These are phyloP conservation scores for Pachycephus smyrnensis DNA, from an alignment of 2,888 invertebrate genomes.

Conservation along the genomic window DNA sequence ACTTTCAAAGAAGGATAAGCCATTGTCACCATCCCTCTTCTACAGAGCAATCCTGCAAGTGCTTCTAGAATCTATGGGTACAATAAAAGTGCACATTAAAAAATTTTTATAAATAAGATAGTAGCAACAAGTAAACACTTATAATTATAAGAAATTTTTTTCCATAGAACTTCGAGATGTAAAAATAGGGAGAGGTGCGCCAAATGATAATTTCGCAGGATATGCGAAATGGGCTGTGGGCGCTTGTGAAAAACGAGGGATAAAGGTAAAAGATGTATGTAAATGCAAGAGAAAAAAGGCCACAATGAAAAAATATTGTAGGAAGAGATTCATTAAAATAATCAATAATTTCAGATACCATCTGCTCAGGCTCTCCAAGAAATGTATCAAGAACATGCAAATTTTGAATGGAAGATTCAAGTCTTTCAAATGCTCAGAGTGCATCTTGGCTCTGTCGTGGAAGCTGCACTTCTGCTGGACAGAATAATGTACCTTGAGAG, in stretches of 20 bases:
- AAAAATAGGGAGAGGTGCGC: conserved; percentile 75
- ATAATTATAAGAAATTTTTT: conserved; percentile 67
- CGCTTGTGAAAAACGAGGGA: conserved; percentile 41
- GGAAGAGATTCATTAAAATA: neutral
- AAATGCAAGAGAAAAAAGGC: neutral
- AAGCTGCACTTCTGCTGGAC: conserved; percentile 85
- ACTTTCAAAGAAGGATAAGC: conserved; percentile 69
- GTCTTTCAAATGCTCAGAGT: conserved; percentile 83
- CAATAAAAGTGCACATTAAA: conserved; percentile 10
- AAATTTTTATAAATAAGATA: neutral
- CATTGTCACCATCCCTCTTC: conserved; percentile 76
- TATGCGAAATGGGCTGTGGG: conserved; percentile 78
- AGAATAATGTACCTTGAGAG: conserved; percentile 82
- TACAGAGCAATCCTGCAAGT: conserved; percentile 84
- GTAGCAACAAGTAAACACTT: conserved; percentile 60
- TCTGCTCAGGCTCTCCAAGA: conserved; percentile 66
- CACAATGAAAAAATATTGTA: neutral
- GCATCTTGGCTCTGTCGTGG: conserved; percentile 83
- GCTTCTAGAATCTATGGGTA: conserved; percentile 54
- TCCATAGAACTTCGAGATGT: conserved; percentile 65
- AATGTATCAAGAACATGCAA: conserved; percentile 62
- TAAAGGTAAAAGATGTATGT: neutral
- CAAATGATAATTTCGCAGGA: conserved; percentile 74
- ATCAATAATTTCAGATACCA: conserved; percentile 52
- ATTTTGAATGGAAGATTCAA: conserved; percentile 73